phyloP scores from a whole-genome alignment of 92 coral and sea anemone genomes.

The Heteractis magnifica region DNA sequence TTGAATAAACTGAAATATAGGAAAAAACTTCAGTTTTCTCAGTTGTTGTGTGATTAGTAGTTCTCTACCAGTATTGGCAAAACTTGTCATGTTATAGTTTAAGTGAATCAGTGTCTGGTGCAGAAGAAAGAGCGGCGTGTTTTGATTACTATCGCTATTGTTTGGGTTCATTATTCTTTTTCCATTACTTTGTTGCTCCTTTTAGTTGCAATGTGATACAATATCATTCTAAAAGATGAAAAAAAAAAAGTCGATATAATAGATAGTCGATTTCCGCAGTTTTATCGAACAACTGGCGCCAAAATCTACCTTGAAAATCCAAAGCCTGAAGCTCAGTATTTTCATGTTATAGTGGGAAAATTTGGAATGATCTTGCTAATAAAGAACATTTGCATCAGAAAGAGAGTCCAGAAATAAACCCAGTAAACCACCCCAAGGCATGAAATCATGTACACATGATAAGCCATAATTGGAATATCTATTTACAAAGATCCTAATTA shows the following conservation, averaged over 20 bases:
- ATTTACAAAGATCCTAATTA: conserved; percentile 30
- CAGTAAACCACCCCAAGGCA: background rate
- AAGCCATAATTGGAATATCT: conserved; percentile 9
- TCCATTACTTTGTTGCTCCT: background rate
- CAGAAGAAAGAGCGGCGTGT: background rate
- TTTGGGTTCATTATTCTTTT: background rate
- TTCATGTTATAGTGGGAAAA: no score
- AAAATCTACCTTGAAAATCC: background rate
- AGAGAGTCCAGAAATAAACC: background rate
- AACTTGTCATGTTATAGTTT: background rate
- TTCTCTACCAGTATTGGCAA: background rate
- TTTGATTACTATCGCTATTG: background rate
- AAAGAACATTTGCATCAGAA: background rate
- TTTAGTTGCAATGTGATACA: background rate
- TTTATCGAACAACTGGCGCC: background rate
- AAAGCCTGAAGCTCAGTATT: no score
- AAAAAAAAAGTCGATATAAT: background rate
- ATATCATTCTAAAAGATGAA: background rate
- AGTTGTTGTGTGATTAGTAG: background rate
- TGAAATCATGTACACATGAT: background rate
- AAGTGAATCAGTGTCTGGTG: background rate
- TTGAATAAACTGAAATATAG: background rate
- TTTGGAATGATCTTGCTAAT: no score
- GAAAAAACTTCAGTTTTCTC: background rate
- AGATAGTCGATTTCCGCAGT: no score